Evolutionary conservation across 2,888 invertebrate species (phyloP).

Genomic region (Limnephilus rhombicus): DNA sequence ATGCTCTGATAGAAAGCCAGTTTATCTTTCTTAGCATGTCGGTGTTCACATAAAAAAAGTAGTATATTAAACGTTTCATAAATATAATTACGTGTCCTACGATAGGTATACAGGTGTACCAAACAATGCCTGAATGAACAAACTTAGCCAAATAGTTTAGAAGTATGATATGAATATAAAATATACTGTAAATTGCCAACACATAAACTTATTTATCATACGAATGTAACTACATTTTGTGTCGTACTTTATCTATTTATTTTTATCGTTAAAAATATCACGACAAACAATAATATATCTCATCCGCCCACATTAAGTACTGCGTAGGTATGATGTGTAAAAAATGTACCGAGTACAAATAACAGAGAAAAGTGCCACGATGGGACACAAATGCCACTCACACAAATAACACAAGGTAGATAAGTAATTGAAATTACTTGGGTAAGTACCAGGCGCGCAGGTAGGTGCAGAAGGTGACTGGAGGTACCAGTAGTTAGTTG

Average conservation of each 20-base stretch:
- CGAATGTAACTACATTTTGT: neutral
- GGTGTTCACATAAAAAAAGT: neutral
- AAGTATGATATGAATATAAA: neutral
- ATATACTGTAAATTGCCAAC: neutral
- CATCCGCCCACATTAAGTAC: slow-evolving; percentile 6
- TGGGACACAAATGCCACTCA: neutral
- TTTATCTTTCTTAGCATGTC: neutral
- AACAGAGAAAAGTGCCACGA: slow-evolving; percentile 6
- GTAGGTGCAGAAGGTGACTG: neutral
- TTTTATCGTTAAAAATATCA: slow-evolving; percentile 19
- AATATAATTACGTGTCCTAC: no score
- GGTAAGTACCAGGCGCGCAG: slow-evolving; percentile 32
- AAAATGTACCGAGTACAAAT: slow-evolving; percentile 22
- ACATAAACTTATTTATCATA: neutral
- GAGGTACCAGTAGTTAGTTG: slow-evolving; percentile 33
- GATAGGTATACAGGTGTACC: no score
- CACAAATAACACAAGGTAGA: slow-evolving; percentile 34
- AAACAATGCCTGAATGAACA: neutral
- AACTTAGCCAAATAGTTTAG: neutral
- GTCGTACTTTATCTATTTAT: neutral
- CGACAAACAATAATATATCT: slow-evolving; percentile 9
- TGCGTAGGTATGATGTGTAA: slow-evolving; percentile 9
- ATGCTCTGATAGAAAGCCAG: neutral
- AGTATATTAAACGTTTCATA: neutral
- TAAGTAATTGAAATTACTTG: slow-evolving; percentile 52